Conservation (phyloP, 2,113 vertebrate species). For the Toxotes chatareus region DNA sequence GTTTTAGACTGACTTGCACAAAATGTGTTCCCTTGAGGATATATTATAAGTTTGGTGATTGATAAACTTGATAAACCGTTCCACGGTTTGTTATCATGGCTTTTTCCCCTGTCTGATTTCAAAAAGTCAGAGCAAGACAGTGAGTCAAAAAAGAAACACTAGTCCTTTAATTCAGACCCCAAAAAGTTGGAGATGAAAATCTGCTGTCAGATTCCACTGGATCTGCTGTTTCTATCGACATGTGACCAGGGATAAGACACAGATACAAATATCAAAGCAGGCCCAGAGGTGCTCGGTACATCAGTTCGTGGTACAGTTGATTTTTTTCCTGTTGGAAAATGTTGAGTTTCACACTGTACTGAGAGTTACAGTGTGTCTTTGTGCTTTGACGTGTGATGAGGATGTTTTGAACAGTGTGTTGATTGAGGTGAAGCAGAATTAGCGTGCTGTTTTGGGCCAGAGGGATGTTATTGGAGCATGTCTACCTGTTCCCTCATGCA, state of each 20-base stretch:
- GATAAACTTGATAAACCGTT: neutral
- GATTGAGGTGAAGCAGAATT: slow-evolving; percentile 58
- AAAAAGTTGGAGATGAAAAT: neutral
- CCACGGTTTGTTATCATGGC: too few species aligned
- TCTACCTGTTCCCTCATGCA: slow-evolving; percentile 68
- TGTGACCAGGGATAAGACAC: neutral
- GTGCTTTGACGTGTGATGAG: neutral
- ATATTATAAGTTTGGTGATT: neutral
- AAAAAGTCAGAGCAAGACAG: too few species aligned
- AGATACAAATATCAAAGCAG: slow-evolving; percentile 22
- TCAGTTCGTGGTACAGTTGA: neutral
- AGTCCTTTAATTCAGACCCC: neutral
- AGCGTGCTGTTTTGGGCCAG: slow-evolving; percentile 48
- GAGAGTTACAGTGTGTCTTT: neutral
- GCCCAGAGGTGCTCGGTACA: neutral
- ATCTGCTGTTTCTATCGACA: neutral
- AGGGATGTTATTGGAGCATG: slow-evolving; percentile 68
- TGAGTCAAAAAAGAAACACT: too few species aligned
- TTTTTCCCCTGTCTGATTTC: too few species aligned
- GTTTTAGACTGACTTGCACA: neutral
- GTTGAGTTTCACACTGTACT: neutral
- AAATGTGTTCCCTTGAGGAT: neutral
- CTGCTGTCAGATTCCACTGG: neutral
- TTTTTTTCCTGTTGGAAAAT: neutral
- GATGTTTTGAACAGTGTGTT: slow-evolving; percentile 19